Conservation (phyloP, 64 coral and sea anemone genomes). For the Pocillopora verrucosa region DNA sequence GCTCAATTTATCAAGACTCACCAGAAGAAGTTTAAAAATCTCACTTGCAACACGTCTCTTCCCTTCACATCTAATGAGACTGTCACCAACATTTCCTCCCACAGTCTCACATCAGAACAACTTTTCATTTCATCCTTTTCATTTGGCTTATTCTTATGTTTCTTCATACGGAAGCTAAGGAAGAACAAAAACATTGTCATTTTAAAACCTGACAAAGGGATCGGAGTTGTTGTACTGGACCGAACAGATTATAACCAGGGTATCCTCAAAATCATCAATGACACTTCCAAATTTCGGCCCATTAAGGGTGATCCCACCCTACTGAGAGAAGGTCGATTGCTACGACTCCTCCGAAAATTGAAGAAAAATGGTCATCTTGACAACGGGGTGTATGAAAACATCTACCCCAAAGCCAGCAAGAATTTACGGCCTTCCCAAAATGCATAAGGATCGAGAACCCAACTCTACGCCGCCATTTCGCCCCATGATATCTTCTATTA, state of each 20-base stretch:
- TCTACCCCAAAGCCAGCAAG: too few species aligned
- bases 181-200: constrained; percentile 35
- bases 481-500: too few species aligned
- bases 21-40: not conserved
- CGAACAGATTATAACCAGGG: not conserved
- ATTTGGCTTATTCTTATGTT: not conserved
- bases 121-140: constrained; percentile 23
- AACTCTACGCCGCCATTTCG: too few species aligned
- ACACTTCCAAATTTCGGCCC: too few species aligned
- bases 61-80: constrained; percentile 15
- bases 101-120: constrained; percentile 32
- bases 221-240: constrained; percentile 24
- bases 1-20: constrained; percentile 15
- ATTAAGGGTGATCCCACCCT: too few species aligned
- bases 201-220: constrained; percentile 28
- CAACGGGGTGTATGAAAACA: too few species aligned
- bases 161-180: constrained; percentile 29
- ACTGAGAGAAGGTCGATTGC: too few species aligned
- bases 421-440: too few species aligned
- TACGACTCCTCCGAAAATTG: too few species aligned
- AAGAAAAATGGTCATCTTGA: too few species aligned
- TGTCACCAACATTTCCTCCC: constrained; percentile 49
- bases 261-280: too few species aligned
- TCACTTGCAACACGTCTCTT: constrained; percentile 18
- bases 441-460: too few species aligned